A percentile compares a stretch with the other conserved stretches of the same genome.
These are phyloP conservation scores for Cosmopolites sordidus DNA, from an alignment of 2,888 invertebrate genomes.

Conservation along the genomic window DNA sequence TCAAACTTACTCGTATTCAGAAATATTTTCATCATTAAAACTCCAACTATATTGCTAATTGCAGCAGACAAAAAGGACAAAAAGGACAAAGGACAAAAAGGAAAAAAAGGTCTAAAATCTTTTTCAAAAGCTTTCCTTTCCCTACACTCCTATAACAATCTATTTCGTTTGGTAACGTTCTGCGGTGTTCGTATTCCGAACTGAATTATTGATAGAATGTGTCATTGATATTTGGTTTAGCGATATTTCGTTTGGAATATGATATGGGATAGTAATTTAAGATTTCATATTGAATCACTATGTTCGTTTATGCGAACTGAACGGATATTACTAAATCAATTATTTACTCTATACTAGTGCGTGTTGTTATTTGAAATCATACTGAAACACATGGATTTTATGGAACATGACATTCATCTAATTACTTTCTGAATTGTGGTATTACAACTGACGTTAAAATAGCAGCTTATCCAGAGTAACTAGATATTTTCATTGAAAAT, in stretches of 20 bases:
- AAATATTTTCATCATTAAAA: too few relatives aligned
- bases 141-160: background rate
- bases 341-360: background rate
- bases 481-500: too few relatives aligned
- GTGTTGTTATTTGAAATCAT: background rate
- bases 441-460: too few relatives aligned
- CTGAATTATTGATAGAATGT: conserved; percentile 4
- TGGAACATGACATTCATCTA: conserved; percentile 1
- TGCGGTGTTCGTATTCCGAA: background rate
- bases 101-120: too few relatives aligned
- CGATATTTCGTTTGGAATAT: conserved; percentile 8
- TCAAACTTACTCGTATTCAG: too few relatives aligned
- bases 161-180: conserved; percentile 1
- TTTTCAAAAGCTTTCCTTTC: too few relatives aligned
- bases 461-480: too few relatives aligned
- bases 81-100: too few relatives aligned
- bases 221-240: conserved; percentile 7
- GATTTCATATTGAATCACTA: conserved; percentile 6
- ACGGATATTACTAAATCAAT: background rate
- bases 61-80: too few relatives aligned
- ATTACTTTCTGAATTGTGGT: too few relatives aligned
- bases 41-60: too few relatives aligned
- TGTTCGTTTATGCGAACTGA: background rate
- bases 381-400: background rate
- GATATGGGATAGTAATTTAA: conserved; percentile 9